Conservation (phyloP, 1,140 invertebrate species). For the Microvelia longipes region DNA sequence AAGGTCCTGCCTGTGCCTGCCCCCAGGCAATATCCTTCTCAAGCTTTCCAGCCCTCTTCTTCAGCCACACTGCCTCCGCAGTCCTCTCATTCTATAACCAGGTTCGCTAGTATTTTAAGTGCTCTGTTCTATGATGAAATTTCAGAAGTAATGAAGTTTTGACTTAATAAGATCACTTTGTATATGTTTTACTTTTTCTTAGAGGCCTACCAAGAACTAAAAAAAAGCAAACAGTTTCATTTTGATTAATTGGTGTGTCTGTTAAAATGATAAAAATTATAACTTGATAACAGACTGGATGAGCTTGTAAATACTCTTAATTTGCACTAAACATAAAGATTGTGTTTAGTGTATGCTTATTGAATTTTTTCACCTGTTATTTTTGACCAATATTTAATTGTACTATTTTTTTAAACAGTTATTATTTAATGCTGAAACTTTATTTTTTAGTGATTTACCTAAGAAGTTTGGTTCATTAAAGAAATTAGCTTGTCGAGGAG, state of each 20-base stretch:
- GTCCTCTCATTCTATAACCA: not conserved
- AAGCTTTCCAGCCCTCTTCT: not conserved
- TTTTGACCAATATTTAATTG: no score
- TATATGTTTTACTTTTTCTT: not conserved
- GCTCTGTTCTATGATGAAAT: not conserved
- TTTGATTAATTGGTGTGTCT: no score
- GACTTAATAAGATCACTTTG: not conserved
- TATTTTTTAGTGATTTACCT: conserved; percentile 11
- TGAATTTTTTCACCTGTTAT: no score
- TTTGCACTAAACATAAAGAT: no score
- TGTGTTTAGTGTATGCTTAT: no score
- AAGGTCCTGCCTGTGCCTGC: not conserved
- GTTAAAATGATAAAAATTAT: no score
- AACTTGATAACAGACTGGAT: no score
- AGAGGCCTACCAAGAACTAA: not conserved
- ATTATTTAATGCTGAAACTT: no score
- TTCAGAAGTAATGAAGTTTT: not conserved
- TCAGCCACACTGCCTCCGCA: not conserved
- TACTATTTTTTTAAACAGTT: no score
- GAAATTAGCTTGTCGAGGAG: conserved; percentile 35
- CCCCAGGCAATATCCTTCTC: not conserved
- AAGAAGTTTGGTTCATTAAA: conserved; percentile 49
- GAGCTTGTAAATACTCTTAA: no score
- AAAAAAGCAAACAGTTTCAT: not conserved
- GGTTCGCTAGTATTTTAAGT: not conserved